These are phyloP conservation scores for Phymorhynchus buccinoides DNA, from an alignment of 1,140 invertebrate species.

Conservation along the genomic window DNA sequence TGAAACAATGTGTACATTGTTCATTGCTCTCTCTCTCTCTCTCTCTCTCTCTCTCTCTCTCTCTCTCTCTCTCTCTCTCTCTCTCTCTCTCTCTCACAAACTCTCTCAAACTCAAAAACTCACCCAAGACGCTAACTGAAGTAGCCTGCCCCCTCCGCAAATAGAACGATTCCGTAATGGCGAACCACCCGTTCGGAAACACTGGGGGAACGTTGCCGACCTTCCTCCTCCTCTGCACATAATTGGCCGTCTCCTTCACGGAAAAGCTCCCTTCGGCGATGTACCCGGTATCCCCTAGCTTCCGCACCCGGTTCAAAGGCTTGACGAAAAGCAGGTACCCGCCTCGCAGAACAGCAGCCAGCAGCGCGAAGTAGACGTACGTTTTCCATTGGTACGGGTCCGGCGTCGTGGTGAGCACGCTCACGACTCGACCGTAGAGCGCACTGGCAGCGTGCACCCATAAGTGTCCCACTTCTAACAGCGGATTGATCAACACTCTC, in stretches of 20 bases:
- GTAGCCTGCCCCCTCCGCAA: slow-evolving; percentile 79
- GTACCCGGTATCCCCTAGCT: slow-evolving; percentile 75
- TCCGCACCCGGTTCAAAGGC: slow-evolving; percentile 63
- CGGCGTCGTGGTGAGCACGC: slow-evolving; percentile 40
- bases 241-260: slow-evolving; percentile 70
- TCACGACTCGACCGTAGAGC: slow-evolving; percentile 35
- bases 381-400: slow-evolving; percentile 50
- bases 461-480: slow-evolving; percentile 61
- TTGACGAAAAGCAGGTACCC: slow-evolving; percentile 56
- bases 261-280: slow-evolving; percentile 64
- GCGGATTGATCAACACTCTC: slow-evolving; percentile 50
- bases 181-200: slow-evolving; percentile 93
- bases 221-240: slow-evolving; percentile 74
- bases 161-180: slow-evolving; percentile 81
- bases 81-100: background rate
- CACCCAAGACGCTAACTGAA: slow-evolving; percentile 76
- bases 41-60: slow-evolving; percentile 4
- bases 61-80: slow-evolving; percentile 11
- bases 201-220: slow-evolving; percentile 79
- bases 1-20: too few relatives aligned
- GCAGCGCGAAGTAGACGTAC: slow-evolving; percentile 44
- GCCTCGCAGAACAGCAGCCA: slow-evolving; percentile 42
- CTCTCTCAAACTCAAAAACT: background rate
- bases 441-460: slow-evolving; percentile 55
- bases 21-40: background rate